Evolutionary conservation across 2,797 vertebrate species (phyloP).

Genomic region (Acanthiza pusilla): DNA sequence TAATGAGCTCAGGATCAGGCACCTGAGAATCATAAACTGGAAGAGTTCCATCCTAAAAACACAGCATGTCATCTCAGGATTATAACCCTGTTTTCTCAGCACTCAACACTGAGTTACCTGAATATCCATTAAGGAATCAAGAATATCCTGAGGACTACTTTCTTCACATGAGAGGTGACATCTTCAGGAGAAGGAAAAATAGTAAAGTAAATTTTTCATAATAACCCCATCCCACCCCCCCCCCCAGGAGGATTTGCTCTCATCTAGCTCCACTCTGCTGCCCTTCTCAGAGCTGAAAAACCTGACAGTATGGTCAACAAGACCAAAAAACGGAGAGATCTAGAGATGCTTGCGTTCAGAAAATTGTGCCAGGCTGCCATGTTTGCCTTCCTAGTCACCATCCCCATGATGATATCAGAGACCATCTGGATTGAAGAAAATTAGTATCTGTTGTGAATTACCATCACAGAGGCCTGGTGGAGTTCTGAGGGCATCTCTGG

Average conservation of each 20-base stretch:
- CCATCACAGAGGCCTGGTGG: background rate
- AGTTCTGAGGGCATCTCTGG: background rate
- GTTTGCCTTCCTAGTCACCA: background rate
- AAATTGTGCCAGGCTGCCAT: background rate
- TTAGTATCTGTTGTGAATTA: background rate
- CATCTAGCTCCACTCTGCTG: background rate
- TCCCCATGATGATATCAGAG: background rate
- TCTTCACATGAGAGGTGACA: background rate
- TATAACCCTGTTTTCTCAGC: background rate
- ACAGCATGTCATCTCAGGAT: background rate
- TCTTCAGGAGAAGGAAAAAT: background rate
- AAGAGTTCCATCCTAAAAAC: background rate
- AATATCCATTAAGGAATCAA: background rate
- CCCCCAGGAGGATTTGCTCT: background rate
- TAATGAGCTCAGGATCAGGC: background rate
- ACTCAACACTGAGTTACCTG: background rate
- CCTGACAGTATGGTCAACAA: accelerated
- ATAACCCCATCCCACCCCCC: accelerated
- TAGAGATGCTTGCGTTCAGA: background rate
- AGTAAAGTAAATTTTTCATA: background rate
- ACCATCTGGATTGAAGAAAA: background rate
- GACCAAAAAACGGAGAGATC: background rate
- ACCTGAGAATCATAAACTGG: background rate
- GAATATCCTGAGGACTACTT: background rate
- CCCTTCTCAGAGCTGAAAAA: background rate